These are phyloP conservation scores for Poeciliopsis infans DNA, from an alignment of 2,797 vertebrate genomes.

Conservation along the genomic window DNA sequence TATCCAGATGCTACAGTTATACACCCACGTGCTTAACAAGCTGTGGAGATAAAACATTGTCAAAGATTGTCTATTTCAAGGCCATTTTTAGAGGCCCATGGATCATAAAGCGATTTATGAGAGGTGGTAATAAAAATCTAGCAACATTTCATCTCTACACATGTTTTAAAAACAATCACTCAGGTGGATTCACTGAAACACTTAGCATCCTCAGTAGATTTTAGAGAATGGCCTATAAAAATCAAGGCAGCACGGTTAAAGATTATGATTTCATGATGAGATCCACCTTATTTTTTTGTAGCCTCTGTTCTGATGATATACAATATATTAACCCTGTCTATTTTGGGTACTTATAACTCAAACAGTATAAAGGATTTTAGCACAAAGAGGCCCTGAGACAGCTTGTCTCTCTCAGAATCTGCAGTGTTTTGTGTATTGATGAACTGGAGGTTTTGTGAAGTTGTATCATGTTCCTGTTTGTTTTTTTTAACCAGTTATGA, in stretches of 20 bases:
- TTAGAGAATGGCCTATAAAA: conserved; percentile 75
- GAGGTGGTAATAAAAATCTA: conserved; percentile 67
- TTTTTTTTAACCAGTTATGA: conserved; percentile 5
- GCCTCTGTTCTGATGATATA: conserved; percentile 71
- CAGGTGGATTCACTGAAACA: conserved; percentile 67
- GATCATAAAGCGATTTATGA: conserved; percentile 79
- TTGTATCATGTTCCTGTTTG: conserved; percentile 11
- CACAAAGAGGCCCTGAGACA: conserved; percentile 53
- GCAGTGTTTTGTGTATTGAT: conserved; percentile 50
- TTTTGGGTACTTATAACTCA: conserved; percentile 66
- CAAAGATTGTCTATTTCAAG: conserved; percentile 77
- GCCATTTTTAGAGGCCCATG: conserved; percentile 69
- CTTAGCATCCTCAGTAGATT: conserved; percentile 69
- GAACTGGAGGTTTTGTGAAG: conserved; percentile 12
- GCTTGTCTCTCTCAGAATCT: conserved; percentile 40
- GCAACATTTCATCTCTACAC: conserved; percentile 73
- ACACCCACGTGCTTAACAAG: conserved; percentile 85
- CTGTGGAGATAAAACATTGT: conserved; percentile 85
- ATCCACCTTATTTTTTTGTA: conserved; percentile 63
- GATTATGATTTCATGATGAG: conserved; percentile 74
- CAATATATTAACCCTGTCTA: conserved; percentile 71
- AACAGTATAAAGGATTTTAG: conserved; percentile 53
- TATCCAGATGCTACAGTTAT: conserved; percentile 83
- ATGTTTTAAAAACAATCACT: conserved; percentile 77
- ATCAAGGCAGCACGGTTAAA: conserved; percentile 73